phyloP scores from a whole-genome alignment of 2,888 invertebrate species.

The Diarsia mendica region DNA sequence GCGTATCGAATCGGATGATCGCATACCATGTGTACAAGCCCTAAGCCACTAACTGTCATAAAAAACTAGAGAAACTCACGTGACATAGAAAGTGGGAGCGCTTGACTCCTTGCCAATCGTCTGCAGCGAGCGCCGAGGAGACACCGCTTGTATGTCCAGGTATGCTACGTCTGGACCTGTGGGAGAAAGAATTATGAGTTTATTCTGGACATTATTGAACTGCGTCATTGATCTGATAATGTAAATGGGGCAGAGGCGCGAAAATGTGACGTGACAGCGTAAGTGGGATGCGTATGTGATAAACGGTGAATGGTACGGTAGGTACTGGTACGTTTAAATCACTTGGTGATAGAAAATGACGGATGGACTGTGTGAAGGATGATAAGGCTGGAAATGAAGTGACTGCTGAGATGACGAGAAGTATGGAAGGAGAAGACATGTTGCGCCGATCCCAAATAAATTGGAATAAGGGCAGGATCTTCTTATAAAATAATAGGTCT shows the following conservation, averaged over 20 bases:
- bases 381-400: no score
- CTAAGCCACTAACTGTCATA: not conserved
- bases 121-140: constrained; percentile 77
- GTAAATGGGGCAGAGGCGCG: not conserved
- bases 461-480: no score
- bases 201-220: not conserved
- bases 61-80: constrained; percentile 79
- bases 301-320: not conserved
- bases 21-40: not conserved
- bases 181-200: constrained; percentile 1
- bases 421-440: no score
- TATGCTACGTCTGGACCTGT: constrained; percentile 76
- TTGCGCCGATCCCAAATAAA: no score
- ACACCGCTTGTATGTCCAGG: constrained; percentile 74
- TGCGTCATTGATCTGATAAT: not conserved
- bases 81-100: constrained; percentile 73
- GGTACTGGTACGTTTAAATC: not conserved
- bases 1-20: not conserved
- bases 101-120: constrained; percentile 69
- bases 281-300: not conserved
- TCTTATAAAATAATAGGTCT: not conserved
- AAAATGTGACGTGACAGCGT: not conserved
- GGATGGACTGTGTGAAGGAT: no score
- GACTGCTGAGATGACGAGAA: no score
- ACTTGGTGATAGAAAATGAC: not conserved